phyloP scores from a whole-genome alignment of 2,888 invertebrate species.

The Leptothorax acervorum region DNA sequence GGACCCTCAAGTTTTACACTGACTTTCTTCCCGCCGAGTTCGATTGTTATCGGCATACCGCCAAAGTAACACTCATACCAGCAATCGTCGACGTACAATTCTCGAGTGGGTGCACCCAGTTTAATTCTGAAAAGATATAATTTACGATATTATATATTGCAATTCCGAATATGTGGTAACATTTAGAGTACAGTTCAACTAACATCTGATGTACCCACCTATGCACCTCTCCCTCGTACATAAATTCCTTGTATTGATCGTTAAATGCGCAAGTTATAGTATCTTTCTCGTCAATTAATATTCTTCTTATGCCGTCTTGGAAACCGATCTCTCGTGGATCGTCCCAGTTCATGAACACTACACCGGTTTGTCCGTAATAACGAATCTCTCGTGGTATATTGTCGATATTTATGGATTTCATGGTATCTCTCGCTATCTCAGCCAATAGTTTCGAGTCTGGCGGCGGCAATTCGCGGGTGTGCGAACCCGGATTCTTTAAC shows the following conservation, averaged over 20 bases:
- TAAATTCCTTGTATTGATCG: slow-evolving; percentile 91
- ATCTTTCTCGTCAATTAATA: slow-evolving; percentile 92
- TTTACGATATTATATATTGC: background rate
- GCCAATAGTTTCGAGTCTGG: slow-evolving; percentile 86
- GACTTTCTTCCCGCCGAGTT: slow-evolving; percentile 92
- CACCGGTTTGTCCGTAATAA: slow-evolving; percentile 94
- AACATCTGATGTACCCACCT: slow-evolving; percentile 74
- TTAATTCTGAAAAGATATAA: slow-evolving; percentile 88
- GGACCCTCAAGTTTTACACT: slow-evolving; percentile 95
- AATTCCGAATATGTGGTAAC: background rate
- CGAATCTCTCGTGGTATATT: slow-evolving; percentile 93
- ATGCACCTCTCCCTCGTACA: slow-evolving; percentile 91
- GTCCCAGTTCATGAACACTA: slow-evolving; percentile 94
- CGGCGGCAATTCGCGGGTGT: slow-evolving; percentile 83
- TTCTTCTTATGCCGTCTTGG: slow-evolving; percentile 91
- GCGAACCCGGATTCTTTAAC: slow-evolving; percentile 64
- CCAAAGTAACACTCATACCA: slow-evolving; percentile 98
- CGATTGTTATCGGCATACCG: slow-evolving; percentile 93
- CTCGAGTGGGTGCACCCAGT: slow-evolving; percentile 96
- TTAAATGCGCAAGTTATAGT: slow-evolving; percentile 88
- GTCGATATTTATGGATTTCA: slow-evolving; percentile 94
- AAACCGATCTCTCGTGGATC: slow-evolving; percentile 95
- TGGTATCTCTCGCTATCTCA: slow-evolving; percentile 89
- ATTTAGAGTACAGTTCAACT: background rate
- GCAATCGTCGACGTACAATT: slow-evolving; percentile 94